Conservation (phyloP, 2,888 invertebrate species). For the Acleris laterana region DNA sequence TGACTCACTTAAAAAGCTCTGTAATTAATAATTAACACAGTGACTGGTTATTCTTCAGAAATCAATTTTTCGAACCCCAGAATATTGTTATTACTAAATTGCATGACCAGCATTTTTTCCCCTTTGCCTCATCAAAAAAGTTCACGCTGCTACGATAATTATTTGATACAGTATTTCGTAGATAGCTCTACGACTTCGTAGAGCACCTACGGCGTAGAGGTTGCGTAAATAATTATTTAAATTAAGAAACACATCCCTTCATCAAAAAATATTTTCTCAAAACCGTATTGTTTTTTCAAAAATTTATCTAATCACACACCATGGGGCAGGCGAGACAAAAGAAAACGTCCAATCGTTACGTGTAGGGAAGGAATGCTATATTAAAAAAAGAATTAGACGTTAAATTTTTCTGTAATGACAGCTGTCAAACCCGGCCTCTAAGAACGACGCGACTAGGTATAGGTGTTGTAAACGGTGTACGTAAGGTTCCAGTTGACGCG, state of each 20-base stretch:
- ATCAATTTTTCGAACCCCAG: slow-evolving; percentile 7
- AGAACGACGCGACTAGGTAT: too few species aligned
- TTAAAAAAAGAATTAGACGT: background rate
- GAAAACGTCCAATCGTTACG: too few species aligned
- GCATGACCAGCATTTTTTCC: slow-evolving; percentile 21
- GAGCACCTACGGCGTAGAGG: slow-evolving; percentile 9
- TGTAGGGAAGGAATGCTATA: too few species aligned
- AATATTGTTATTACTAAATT: slow-evolving; percentile 10
- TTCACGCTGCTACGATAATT: background rate
- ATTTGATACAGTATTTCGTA: background rate
- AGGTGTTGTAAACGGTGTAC: background rate
- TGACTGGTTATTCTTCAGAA: slow-evolving; percentile 16
- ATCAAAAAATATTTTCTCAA: too few species aligned
- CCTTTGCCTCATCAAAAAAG: slow-evolving; percentile 12
- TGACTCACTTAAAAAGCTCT: background rate
- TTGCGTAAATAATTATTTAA: background rate
- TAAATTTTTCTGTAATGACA: background rate
- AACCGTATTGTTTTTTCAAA: too few species aligned
- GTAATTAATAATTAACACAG: slow-evolving; percentile 8
- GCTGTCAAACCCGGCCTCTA: too few species aligned
- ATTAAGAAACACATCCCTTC: too few species aligned
- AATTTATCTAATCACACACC: too few species aligned
- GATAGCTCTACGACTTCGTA: slow-evolving; percentile 10
- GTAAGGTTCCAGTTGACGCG: background rate
- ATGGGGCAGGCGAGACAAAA: too few species aligned